Base-by-base conservation (phyloP, 2,113 vertebrate genomes). In the Cyprinodon variegatus region DNA sequence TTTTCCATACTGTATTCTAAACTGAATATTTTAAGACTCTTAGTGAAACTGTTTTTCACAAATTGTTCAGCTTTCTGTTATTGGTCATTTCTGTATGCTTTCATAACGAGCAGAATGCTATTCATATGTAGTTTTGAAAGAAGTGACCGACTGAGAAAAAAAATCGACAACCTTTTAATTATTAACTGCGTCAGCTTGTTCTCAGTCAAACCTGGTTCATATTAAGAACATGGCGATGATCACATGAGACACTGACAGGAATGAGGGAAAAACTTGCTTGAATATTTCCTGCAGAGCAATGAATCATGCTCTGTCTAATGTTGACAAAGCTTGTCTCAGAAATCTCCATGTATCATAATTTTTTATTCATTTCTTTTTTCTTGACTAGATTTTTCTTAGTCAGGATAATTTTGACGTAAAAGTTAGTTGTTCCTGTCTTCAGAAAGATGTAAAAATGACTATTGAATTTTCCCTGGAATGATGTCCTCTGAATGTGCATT, bases 131-230 rank as follows among this genome's bases (percentile, higher is more conserved):
- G 29, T 29, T 29, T 29, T 29, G 29, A 29, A 29, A 29, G 29
- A 29, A 29, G 29, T 29, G 1, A 29, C 29, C 1, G 29, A 29
- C 29, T 2, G 29, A 29, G 29, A 29, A 29, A 70, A 72, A 22
- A 68, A 50, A 77, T 62, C 1, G 22, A 65, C 20, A 57, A 41
- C 40, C 29, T 68, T 82, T 81, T 61, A 87, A 81, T 87, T 13
- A 83, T 85, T 85, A 84, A 81, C 83, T 82, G 41, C 66, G 17
- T 43, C 45, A 39, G 57, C 40, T 45, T 57, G 60, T 50, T 10
- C 67, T 61, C 15, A 50, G 61, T 29, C 1, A 3, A 50, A n/a
- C 69, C 38, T 9, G 67, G 2, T 45, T 70, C 76, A 53, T 61
- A 29, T 67, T 69, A 63, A 65, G 37, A 45, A 70, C 39, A 3